Percentiles rank a stretch among this genome's conserved stretches.
These are phyloP conservation scores for Pangasius djambal DNA, from an alignment of 2,797 vertebrate species.

Conservation along the genomic window DNA sequence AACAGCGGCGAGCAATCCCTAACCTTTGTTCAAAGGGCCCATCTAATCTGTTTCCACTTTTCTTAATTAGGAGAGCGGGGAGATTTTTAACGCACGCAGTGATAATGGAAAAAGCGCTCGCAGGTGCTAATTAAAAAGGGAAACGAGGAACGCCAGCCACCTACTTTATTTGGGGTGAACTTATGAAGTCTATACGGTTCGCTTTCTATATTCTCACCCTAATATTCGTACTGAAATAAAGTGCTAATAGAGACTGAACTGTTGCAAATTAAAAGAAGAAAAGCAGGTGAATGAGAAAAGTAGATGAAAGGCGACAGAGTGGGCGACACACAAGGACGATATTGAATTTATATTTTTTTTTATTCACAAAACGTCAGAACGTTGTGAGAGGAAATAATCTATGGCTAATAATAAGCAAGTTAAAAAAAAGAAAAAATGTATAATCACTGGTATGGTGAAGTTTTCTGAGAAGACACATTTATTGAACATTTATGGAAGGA, in stretches of 20 bases:
- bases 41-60: conserved; percentile 85
- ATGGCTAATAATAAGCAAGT: not conserved
- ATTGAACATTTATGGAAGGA: not conserved
- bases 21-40: conserved; percentile 83
- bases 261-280: conserved; percentile 13
- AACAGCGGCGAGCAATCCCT: conserved; percentile 72
- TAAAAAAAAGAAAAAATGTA: not conserved
- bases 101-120: conserved; percentile 80
- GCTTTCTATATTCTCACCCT: conserved; percentile 20
- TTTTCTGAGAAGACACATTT: not conserved
- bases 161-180: conserved; percentile 15
- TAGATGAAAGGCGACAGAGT: not conserved
- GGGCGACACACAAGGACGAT: not conserved
- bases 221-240: conserved; percentile 25
- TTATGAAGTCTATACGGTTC: conserved; percentile 38
- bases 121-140: conserved; percentile 82
- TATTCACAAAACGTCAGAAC: not conserved
- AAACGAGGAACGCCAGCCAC: conserved; percentile 30
- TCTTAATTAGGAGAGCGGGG: conserved; percentile 81
- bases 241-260: conserved; percentile 14
- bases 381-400: not conserved
- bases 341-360: not conserved
- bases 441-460: not conserved
- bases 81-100: conserved; percentile 77
- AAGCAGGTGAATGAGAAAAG: not conserved